These are phyloP conservation scores for Tenthredo amoena DNA, from an alignment of 2,888 invertebrate species.

Conservation along the genomic window DNA sequence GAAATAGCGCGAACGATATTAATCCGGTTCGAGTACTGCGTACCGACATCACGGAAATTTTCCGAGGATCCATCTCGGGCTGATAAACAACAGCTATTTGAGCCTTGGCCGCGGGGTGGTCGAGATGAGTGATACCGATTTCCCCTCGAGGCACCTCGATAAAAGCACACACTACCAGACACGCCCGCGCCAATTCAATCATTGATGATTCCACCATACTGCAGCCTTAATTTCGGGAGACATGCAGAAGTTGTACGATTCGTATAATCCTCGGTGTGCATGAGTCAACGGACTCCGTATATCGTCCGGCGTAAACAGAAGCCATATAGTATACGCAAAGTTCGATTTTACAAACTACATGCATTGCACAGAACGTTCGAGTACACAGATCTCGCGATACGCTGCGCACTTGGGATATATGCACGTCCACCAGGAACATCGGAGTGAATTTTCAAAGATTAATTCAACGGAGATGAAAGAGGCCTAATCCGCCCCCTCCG, in stretches of 20 bases:
- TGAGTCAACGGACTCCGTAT: conserved; percentile 11
- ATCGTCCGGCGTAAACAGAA: conserved; percentile 23
- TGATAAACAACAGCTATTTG: neutral
- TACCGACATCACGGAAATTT: neutral
- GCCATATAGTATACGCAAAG: neutral
- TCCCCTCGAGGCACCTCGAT: neutral
- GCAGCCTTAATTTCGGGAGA: neutral
- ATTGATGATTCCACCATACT: neutral
- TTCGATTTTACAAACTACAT: neutral
- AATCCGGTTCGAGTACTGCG: neutral
- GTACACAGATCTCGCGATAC: neutral
- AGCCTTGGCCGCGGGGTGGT: neutral
- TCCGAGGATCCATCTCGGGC: neutral
- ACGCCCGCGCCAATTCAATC: neutral
- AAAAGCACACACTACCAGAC: neutral
- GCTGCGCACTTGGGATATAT: neutral
- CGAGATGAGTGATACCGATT: neutral
- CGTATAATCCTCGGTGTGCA: conserved; percentile 26
- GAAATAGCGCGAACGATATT: neutral
- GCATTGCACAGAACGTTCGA: neutral
- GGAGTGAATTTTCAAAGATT: neutral
- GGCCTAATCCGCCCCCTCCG: neutral
- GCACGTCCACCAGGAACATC: too few species aligned
- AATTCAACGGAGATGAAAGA: neutral
- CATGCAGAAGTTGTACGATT: conserved; percentile 48